Evolutionary conservation across 2,113 vertebrate species (phyloP).

Genomic region (Colius striatus): DNA sequence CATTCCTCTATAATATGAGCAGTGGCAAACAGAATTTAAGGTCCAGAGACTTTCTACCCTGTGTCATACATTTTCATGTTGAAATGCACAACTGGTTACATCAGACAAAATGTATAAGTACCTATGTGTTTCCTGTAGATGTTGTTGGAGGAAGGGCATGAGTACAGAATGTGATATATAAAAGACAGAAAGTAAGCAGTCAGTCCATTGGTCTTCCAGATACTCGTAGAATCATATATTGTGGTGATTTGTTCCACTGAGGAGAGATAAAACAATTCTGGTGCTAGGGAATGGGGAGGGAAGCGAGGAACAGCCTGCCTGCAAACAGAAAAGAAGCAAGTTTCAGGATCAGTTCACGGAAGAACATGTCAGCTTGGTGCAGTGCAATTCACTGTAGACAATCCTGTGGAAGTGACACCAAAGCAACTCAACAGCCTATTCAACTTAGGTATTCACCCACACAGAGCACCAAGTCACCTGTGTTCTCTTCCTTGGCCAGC

Average conservation of each 20-base stretch:
- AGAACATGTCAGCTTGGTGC: neutral
- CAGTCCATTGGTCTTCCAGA: neutral
- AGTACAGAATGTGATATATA: neutral
- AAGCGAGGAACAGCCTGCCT: neutral
- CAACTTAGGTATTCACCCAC: neutral
- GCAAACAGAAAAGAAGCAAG: neutral
- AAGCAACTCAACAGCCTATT: neutral
- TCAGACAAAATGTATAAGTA: neutral
- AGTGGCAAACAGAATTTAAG: conserved; percentile 14
- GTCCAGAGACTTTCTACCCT: neutral
- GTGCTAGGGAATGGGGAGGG: neutral
- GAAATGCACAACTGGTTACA: neutral
- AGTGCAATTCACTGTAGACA: neutral
- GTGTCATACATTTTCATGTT: neutral
- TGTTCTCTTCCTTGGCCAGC: neutral
- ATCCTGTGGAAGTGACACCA: neutral
- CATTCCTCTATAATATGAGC: neutral
- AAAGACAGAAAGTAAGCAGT: neutral
- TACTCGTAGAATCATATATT: neutral
- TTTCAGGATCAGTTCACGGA: neutral
- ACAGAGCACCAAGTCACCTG: neutral
- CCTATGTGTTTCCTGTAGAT: neutral
- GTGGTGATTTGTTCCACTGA: neutral
- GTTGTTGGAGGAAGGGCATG: neutral
- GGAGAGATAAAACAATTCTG: neutral